Evolutionary conservation across 2,113 vertebrate genomes (phyloP).

Genomic region (Pomatorhinus ruficollis): DNA sequence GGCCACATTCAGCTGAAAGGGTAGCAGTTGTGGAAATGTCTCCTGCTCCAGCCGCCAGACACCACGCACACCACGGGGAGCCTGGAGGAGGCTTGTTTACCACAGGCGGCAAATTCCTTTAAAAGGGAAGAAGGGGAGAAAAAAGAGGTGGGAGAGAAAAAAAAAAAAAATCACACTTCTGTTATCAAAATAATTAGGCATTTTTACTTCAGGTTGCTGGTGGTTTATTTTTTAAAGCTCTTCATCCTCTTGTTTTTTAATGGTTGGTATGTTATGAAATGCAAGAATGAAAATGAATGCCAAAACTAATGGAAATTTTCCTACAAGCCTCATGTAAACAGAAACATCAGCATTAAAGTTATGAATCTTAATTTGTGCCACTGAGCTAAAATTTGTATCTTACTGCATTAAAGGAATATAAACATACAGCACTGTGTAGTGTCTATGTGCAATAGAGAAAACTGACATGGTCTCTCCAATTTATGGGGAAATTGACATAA

Average conservation of each 20-base stretch:
- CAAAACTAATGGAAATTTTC: slow-evolving; percentile 58
- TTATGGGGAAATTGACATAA: slow-evolving; percentile 80
- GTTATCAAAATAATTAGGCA: slow-evolving; percentile 11
- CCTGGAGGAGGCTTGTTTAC: not conserved
- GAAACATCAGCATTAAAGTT: slow-evolving; percentile 74
- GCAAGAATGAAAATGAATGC: slow-evolving; percentile 52
- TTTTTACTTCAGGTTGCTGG: slow-evolving; percentile 26
- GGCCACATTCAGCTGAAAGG: slow-evolving; percentile 53
- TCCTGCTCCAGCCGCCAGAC: slow-evolving; percentile 6
- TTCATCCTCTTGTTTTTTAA: not conserved
- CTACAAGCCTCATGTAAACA: slow-evolving; percentile 64
- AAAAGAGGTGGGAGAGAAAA: not conserved
- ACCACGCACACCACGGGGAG: not conserved
- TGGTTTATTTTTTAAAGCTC: slow-evolving; percentile 20
- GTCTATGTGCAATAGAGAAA: slow-evolving; percentile 69
- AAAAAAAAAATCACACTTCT: not conserved
- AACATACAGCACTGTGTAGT: slow-evolving; percentile 60
- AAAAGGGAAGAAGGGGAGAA: not conserved
- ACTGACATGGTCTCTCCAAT: slow-evolving; percentile 77
- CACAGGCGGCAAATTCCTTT: not conserved
- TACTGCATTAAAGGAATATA: slow-evolving; percentile 69
- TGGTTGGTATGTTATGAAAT: not conserved
- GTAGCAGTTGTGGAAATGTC: slow-evolving; percentile 58
- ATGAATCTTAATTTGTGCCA: slow-evolving; percentile 77
- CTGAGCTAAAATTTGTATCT: slow-evolving; percentile 69